Base-by-base conservation (phyloP, 2,797 vertebrate species). In the Anniella stebbinsi region DNA sequence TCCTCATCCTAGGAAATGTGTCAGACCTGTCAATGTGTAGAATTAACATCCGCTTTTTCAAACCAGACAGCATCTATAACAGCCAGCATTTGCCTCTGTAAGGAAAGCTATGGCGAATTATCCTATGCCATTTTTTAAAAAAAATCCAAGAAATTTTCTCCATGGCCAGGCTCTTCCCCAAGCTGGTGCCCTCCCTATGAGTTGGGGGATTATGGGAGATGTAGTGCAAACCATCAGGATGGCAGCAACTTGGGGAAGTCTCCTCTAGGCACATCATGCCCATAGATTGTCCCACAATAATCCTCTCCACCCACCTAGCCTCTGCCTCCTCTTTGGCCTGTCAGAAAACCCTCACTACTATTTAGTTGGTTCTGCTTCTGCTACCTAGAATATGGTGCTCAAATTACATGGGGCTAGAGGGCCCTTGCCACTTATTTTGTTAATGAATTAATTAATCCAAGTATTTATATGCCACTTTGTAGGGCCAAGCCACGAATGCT, bases 1-100 rank as follows among this genome's bases (percentile, higher is more conserved):
- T n/a, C 87, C 92, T 70, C 81, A 90, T 75, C 57, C 85, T 92
- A 82, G 10, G 92, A 93, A 95, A 93, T 83, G 72, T 90, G 91
- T 86, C 0, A 0, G 90, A 76, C 87, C 86, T 95, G 87, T 92
- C 93, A 93, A 91, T 57, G 86, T 91, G 9, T 0, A 80, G 87
- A 93, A 89, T 91, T 88, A 90, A 6, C 92, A 90, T 69, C 76
- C 36, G 87, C 70, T 36, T 33, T 77, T 93, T 93, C 87, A 94
- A 90, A 87, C 73, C 84, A 94, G 84, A 88, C 10, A 0, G 67
- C 36, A 85, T 63, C 89, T 92, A 57, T 38, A 94, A 80, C 91
- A 93, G 90, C 90, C 15, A 36, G 60, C 33, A 54, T 23, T 80
- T 77, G 18, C 41, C 54, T 66, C 84, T 75, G 10, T 7, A 93